A percentile compares a stretch with the other conserved stretches of the same genome.
Evolutionary conservation across 1,140 invertebrate species (phyloP).

Genomic region (Hypsibius dujardini): DNA sequence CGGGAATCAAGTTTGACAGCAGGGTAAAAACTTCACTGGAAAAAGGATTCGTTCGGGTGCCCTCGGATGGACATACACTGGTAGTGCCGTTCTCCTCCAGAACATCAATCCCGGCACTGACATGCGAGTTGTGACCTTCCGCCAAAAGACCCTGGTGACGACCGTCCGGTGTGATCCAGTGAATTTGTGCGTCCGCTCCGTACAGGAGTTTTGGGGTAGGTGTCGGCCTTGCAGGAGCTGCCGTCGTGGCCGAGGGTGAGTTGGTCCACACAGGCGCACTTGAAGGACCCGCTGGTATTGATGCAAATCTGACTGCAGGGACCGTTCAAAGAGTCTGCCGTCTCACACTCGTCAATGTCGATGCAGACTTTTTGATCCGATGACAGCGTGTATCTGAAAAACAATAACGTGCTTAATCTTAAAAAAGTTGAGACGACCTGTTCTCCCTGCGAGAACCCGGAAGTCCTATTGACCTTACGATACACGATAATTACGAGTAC

Average conservation of each 20-base stretch:
- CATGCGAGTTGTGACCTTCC: neutral
- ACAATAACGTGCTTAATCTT: too few relatives aligned
- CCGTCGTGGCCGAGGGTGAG: neutral
- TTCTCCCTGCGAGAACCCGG: too few relatives aligned
- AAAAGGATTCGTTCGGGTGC: too few relatives aligned
- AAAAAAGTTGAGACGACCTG: too few relatives aligned
- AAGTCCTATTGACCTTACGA: too few relatives aligned
- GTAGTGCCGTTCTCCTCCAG: too few relatives aligned
- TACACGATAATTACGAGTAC: too few relatives aligned
- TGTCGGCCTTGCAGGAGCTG: neutral
- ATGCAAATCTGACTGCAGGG: conserved; percentile 3
- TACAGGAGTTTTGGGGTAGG: neutral
- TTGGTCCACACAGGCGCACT: neutral
- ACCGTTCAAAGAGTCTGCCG: neutral
- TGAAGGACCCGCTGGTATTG: neutral
- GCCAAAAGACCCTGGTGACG: neutral
- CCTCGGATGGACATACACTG: too few relatives aligned
- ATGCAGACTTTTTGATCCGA: neutral
- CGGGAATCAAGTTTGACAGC: too few relatives aligned
- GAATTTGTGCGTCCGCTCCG: neutral
- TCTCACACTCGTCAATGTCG: conserved; percentile 8
- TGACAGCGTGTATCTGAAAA: neutral
- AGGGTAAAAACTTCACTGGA: too few relatives aligned
- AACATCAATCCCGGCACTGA: too few relatives aligned
- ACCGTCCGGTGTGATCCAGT: neutral